Base-by-base conservation (phyloP, 2,113 vertebrate species). In the Nothobranchius kuhntae region DNA sequence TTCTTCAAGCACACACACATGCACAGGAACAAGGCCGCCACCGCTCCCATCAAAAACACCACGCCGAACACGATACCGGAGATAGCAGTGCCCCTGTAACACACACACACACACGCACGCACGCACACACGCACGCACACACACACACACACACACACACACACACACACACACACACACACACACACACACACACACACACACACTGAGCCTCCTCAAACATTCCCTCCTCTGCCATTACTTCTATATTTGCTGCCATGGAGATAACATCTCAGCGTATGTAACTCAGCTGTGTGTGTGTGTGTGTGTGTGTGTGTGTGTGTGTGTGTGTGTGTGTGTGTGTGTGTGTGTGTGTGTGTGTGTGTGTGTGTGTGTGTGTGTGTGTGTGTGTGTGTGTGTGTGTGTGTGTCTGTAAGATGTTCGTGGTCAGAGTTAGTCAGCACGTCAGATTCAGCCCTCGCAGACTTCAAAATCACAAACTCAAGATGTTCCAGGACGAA, bases 1-100 rank as follows among this genome's bases (percentile, higher is more conserved):
- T 90, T 96, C 86, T 98, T 98, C 92, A 95, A 79, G 67, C 95
- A 98, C 94, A 96, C 95, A 68, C 96, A 96, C 87, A 96, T 78
- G 8, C 95, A 98, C 66, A 98, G 93, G 81, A 95, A 94, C 48
- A 96, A 80, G 11, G 95, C 94, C 0, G 94, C 96, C 68, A 95
- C 87, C 15, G 95, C 95, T 2, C 94, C 95, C 95, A 97, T 96
- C 86, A 98, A 89, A 75, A 98, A 98, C 15, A 96, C 94, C 36
- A 97, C 94, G 9, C 96, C 95, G 1, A 97, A 98, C 65, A 96
- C 94, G 9, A 98, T 98, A 10, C 95, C 96, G 0, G 95, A 96
- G 84, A 97, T 97, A 0, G 94, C 94, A 0, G 95, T 98, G 76
- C 96, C 96, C 81, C 96, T 98, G 81, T 24, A 91, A 63, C 54